Percentiles rank a stretch among this genome's conserved stretches.
These are phyloP conservation scores for Mormyrus hasselquistii DNA, from an alignment of 2,797 vertebrate species.

Conservation along the genomic window DNA sequence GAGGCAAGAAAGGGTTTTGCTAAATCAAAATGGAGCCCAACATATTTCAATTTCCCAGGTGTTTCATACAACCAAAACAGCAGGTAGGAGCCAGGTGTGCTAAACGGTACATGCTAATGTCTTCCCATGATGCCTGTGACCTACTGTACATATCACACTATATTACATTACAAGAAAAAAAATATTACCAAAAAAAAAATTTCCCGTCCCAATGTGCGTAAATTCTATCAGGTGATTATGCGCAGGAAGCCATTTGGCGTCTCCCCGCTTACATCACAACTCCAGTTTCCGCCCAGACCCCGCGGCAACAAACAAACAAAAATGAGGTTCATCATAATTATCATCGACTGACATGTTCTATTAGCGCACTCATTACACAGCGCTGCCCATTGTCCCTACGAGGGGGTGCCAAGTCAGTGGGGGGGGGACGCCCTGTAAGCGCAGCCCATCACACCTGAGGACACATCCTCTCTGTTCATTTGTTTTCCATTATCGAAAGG, in stretches of 20 bases:
- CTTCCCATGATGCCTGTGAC: not conserved
- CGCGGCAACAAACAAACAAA: not conserved
- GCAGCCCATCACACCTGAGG: not conserved
- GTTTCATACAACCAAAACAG: not conserved
- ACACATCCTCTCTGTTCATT: not conserved
- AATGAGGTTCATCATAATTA: not conserved
- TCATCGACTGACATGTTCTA: not conserved
- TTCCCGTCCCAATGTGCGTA: not conserved
- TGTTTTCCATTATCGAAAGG: constrained; percentile 16
- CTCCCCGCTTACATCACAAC: not conserved
- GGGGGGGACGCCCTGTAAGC: not conserved
- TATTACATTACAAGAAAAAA: not conserved
- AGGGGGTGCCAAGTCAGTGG: not conserved
- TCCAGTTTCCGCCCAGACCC: not conserved
- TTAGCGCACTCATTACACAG: constrained; percentile 8
- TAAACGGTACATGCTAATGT: not conserved
- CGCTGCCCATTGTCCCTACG: too few relatives aligned
- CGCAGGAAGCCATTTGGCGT: not conserved
- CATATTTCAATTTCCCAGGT: not conserved
- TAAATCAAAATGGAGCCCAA: not conserved
- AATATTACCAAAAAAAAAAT: not conserved
- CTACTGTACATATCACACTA: not conserved
- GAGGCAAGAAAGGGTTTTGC: not conserved
- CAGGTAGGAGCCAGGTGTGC: not conserved
- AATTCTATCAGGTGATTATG: not conserved